Percentiles rank a stretch among this genome's conserved stretches.
Evolutionary conservation across 1,140 invertebrate species (phyloP).

Genomic region (Spodoptera frugiperda): DNA sequence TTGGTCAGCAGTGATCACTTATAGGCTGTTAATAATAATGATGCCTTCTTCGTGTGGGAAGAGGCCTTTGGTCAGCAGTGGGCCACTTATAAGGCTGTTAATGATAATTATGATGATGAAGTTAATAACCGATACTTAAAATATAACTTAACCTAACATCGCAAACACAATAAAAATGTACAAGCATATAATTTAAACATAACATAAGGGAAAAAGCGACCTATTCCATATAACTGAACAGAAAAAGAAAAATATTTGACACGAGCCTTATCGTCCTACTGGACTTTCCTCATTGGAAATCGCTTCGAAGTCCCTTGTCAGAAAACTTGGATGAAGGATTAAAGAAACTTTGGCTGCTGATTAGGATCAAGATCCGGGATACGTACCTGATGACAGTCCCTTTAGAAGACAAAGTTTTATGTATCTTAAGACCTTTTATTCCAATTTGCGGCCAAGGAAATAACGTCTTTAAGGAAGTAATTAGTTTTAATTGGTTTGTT

Average conservation of each 20-base stretch:
- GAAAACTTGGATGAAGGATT: conserved; percentile 41
- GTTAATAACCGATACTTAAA: too few relatives aligned
- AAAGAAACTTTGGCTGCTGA: conserved; percentile 26
- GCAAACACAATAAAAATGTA: too few relatives aligned
- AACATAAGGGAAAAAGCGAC: too few relatives aligned
- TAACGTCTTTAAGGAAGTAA: background rate
- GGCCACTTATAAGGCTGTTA: too few relatives aligned
- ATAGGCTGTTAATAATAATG: too few relatives aligned
- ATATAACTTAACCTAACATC: too few relatives aligned
- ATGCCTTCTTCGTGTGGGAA: too few relatives aligned
- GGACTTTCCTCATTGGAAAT: conserved; percentile 40
- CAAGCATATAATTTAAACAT: too few relatives aligned
- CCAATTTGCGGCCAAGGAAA: background rate
- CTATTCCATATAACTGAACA: conserved; percentile 18
- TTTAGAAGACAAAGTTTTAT: background rate
- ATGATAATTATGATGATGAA: too few relatives aligned
- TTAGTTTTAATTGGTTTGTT: background rate
- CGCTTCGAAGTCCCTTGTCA: conserved; percentile 28
- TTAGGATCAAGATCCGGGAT: conserved; percentile 22
- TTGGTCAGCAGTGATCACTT: too few relatives aligned
- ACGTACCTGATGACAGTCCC: conserved; percentile 19
- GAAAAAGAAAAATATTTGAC: conserved; percentile 34
- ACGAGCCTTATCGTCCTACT: conserved; percentile 18
- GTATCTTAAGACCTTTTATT: background rate
- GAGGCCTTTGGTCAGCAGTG: too few relatives aligned